Evolutionary conservation across 1,140 invertebrate species (phyloP), one percentile per base, ranked within the genome.

Genomic region (Aethina tumida): DNA sequence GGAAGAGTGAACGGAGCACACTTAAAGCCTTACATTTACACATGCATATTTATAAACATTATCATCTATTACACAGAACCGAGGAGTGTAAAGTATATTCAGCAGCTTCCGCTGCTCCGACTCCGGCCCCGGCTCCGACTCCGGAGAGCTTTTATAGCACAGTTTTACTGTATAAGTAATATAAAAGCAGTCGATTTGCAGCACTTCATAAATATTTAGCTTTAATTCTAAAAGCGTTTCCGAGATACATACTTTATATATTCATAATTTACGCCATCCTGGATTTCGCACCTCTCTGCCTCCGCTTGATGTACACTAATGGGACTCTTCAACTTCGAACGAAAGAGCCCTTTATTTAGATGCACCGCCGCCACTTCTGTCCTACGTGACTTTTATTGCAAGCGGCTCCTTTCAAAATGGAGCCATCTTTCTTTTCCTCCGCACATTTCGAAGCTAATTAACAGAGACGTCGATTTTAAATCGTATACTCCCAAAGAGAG

Each of bases 21-120:
- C 50, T 48, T 56, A 52, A 53, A 56, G 45, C 46, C 49, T 49
- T 55, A 55, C 56, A 56, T 56, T 59, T 58, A 53, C 56, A 55
- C 56, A 60, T 60, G 51, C 58, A 60, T 60, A 60, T 60, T 60
- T 60, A 60, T 60, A 60, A 58, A 60, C 55, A 60, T 60, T 60
- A 60, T 58, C 58, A 57, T 57, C 58, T 58, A 58, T 60, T 58
- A 56, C 51, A 48, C 31, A 55, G 58, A 46, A 43, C 46, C 49
- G 54, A 55, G 50, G 39, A 58, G 52, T 52, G 49, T 52, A 54
- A 55, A 56, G 58, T 52, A 52, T 51, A 49, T 35, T 39, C 37
- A 35, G 35, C 14, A 37, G 55, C 47, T 55, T 60, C 53, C 56
- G 55, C 36, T 39, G 17, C 13, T 12, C 27, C 32, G 48, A 55